Base-by-base conservation (phyloP, 2,888 invertebrate species). In the Loripinus fragilis region DNA sequence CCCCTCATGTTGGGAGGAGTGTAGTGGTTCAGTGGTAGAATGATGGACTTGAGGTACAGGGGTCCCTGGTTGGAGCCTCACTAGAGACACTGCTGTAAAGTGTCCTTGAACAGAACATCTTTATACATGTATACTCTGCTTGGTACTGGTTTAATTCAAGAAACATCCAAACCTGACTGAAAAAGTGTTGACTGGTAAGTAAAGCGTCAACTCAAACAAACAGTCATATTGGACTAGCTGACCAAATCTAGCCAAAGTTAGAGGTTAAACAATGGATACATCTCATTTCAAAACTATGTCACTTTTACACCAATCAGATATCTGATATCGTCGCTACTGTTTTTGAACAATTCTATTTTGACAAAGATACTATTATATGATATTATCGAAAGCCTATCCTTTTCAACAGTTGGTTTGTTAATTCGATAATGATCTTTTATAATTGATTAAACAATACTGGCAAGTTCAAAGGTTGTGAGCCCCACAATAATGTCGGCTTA, bases 341-440 rank as follows among this genome's bases (percentile, higher is more conserved):
- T 60, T 60, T 33, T 30, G 60, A 60, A 60, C 60, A 60, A 60
- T 33, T 33, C 30, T 52, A 33, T 33, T 1, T 33, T 60, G 60
- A 60, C 60, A 60, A 60, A 60, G 60, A 60, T 60, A 60, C 60
- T 33, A 60, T 60, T 60, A 60, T 60, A 60, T 60, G 60, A 60
- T 60, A 60, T 60, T 60, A 60, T 60, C 60, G 33, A 60, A 60
- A 60, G 60, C 60, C 60, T 25, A 60, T 60, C 60, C 60, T 60
- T 60, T 60, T 60, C 60, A 60, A 60, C 60, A 20, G 60, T 60
- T 20, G 60, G 23, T 60, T 60, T 60, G 60, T 60, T 60, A 60
- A 60, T 60, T 33, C 33, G 60, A 60, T 60, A 60, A 60, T 60
- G 60, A 60, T 60, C 60, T 12, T 2, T 60, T 60, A 28, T 60